These are phyloP conservation scores for Rhorus exstirpatorius DNA, from an alignment of 2,888 invertebrate genomes.

Conservation along the genomic window DNA sequence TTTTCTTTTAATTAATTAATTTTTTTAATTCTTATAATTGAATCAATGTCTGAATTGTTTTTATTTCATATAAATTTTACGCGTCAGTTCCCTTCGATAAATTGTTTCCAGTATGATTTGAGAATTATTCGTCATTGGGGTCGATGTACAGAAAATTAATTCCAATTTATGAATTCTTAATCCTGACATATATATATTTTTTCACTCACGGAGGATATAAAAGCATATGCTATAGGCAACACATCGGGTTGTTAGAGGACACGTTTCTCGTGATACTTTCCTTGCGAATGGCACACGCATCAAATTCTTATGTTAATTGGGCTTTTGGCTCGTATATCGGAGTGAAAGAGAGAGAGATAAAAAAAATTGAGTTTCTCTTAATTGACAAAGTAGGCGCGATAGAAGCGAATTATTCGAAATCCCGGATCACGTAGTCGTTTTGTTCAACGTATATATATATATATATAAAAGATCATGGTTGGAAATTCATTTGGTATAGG, in stretches of 20 bases:
- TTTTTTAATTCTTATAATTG: too few species aligned
- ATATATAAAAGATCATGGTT: constrained; percentile 14
- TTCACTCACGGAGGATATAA: constrained; percentile 54
- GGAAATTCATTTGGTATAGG: constrained; percentile 25
- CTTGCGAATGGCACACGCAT: constrained; percentile 47
- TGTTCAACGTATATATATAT: constrained; percentile 15
- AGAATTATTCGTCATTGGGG: too few species aligned
- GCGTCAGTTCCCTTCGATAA: too few species aligned
- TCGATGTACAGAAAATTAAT: too few species aligned
- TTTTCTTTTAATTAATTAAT: too few species aligned
- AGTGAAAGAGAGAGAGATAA: neutral
- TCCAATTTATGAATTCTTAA: constrained; percentile 57
- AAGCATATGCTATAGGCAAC: constrained; percentile 8
- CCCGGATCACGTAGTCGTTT: constrained; percentile 30
- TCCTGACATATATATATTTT: constrained; percentile 65
- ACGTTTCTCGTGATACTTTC: constrained; percentile 65
- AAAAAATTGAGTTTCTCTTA: constrained; percentile 65
- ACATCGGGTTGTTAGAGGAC: constrained; percentile 32
- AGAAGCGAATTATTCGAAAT: constrained; percentile 50
- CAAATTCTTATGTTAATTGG: constrained; percentile 67
- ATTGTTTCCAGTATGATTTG: too few species aligned
- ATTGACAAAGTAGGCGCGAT: constrained; percentile 48
- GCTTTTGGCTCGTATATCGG: neutral
- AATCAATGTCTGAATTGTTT: too few species aligned
- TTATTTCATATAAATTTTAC: too few species aligned